phyloP scores from a whole-genome alignment of 2,113 vertebrate species.

The Larimichthys crocea region DNA sequence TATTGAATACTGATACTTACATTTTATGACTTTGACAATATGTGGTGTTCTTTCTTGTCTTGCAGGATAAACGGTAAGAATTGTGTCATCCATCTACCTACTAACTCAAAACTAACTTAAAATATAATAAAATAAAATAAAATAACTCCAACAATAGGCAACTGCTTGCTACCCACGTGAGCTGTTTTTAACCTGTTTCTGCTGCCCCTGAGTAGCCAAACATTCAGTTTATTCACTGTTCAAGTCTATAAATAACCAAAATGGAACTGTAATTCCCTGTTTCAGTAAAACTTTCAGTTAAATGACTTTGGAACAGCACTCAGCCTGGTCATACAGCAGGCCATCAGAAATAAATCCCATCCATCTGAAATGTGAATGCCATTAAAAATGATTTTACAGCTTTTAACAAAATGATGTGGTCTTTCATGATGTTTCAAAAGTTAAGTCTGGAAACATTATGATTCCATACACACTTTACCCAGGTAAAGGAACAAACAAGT shows the following conservation, averaged over 20 bases:
- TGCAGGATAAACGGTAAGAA: no score
- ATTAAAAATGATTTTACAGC: not conserved
- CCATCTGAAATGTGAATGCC: not conserved
- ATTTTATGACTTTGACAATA: no score
- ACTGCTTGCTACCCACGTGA: no score
- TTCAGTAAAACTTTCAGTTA: not conserved
- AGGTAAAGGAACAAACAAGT: slow-evolving; percentile 68
- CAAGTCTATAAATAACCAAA: not conserved
- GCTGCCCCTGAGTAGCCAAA: no score
- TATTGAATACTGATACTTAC: no score
- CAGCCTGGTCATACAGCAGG: not conserved
- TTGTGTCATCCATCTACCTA: no score
- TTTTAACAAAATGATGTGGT: not conserved
- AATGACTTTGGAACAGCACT: not conserved
- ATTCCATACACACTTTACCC: slow-evolving; percentile 57
- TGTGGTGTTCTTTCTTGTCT: no score
- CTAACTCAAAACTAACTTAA: no score
- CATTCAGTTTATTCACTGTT: no score
- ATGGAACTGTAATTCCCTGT: not conserved
- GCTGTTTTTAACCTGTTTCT: no score
- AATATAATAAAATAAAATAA: no score
- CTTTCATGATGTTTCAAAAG: slow-evolving; percentile 7
- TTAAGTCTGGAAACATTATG: slow-evolving; percentile 45
- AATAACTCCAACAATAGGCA: no score
- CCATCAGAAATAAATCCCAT: not conserved